Evolutionary conservation across 2,113 vertebrate genomes (phyloP).

Genomic region (Strix aluco): DNA sequence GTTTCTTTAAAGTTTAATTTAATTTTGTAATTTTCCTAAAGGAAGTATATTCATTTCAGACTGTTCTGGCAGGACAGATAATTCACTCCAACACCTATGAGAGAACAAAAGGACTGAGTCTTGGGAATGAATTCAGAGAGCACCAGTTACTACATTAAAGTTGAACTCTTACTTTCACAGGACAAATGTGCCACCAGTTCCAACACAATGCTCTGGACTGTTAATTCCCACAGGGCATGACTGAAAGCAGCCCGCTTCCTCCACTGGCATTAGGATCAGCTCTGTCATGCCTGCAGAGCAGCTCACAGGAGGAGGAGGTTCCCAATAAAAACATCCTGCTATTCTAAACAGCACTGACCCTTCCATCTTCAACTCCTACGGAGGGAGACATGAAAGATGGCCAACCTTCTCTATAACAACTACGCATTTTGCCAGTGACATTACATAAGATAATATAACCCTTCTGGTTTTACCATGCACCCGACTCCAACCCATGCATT

Average conservation of each 20-base stretch:
- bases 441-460: neutral
- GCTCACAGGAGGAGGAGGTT: neutral
- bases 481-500: neutral
- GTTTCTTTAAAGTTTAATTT: slow-evolving; percentile 30
- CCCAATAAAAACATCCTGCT: neutral
- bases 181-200: neutral
- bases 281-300: neutral
- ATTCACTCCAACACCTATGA: neutral
- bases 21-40: neutral
- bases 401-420: neutral
- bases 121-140: neutral
- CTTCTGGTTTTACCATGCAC: neutral
- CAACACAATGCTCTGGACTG: neutral
- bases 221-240: neutral
- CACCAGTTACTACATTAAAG: neutral
- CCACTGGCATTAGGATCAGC: neutral
- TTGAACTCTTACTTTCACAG: neutral
- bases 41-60: neutral
- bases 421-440: neutral
- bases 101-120: neutral
- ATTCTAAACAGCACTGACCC: neutral
- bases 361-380: neutral
- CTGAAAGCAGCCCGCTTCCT: neutral
- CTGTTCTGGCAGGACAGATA: neutral
- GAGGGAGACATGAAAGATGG: fast-evolving